Evolutionary conservation across 2,888 invertebrate species (phyloP).

Genomic region (Drosophila meridiana): DNA sequence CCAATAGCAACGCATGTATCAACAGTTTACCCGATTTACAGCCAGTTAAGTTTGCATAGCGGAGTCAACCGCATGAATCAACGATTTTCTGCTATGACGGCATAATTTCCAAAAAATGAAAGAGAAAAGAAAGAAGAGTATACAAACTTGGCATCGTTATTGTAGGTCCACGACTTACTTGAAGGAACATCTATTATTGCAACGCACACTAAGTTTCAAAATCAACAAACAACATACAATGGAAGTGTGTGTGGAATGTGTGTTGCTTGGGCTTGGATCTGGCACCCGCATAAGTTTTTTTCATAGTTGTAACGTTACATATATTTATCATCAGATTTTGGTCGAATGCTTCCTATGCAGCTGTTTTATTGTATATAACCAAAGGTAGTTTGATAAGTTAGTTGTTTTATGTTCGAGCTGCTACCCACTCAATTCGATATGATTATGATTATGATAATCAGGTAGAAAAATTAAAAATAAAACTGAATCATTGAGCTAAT

Average conservation of each 20-base stretch:
- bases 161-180: conserved; percentile 10
- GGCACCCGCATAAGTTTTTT: conserved; percentile 32
- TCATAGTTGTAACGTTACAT: not conserved
- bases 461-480: too few species aligned
- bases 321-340: not conserved
- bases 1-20: conserved; percentile 51
- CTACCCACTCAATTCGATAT: too few species aligned
- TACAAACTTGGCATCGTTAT: not conserved
- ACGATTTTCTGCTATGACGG: conserved; percentile 74
- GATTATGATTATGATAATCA: too few species aligned
- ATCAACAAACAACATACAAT: conserved; percentile 80
- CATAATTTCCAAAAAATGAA: conserved; percentile 71
- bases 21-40: conserved; percentile 79
- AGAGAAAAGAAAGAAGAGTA: not conserved
- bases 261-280: conserved; percentile 7
- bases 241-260: conserved; percentile 34
- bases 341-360: not conserved
- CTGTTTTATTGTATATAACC: not conserved
- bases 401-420: too few species aligned
- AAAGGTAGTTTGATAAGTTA: not conserved
- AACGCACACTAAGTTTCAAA: not conserved
- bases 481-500: too few species aligned
- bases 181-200: conserved; percentile 22
- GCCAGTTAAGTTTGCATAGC: conserved; percentile 73
- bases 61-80: conserved; percentile 79